Base-by-base conservation (phyloP, 2,888 invertebrate species). In the Drosophila algonquin region DNA sequence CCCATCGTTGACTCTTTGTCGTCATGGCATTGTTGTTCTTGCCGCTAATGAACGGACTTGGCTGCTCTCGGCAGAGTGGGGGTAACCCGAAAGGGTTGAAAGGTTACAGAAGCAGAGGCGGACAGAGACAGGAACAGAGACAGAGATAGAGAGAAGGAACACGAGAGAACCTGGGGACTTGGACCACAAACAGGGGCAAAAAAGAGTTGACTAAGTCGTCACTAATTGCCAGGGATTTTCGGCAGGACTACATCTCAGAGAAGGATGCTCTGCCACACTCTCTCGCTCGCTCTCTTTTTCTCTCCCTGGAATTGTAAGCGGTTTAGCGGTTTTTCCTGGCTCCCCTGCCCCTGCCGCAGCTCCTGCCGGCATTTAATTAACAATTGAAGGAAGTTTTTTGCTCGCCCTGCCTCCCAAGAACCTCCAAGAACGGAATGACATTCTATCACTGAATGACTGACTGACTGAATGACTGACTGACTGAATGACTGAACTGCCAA, bases 161-260 rank as follows among this genome's bases (percentile, higher is more conserved):
- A 32, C 30, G n/a, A 6, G 45, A 16, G 30, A 8, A 30, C 8
- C 30, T 30, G 27, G 27, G 7, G 27, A 12, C 35, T 2, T 40
- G 40, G 40, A 40, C 40, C 40, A 40, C 24, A 51, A 12, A 27
- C 54, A 63, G 80, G 79, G 57, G 54, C 64, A 59, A 82, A 76
- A 79, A 73, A 70, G 57, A 79, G 75, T 62, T 63, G 65, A 62
- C 73, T 73, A 77, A 84, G 87, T 79, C 72, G 63, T 71, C 73
- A 75, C 86, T 83, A 83, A 83, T 83, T 83, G 86, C 86, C 58
- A 54, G 70, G 79, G 77, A 55, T 69, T 82, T 77, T 70, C 63
- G 50, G 64, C 74, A 59, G 53, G 40, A 40, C 40, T 7, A n/a
- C 14, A 40, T 7, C 40, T 40, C 14, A 40, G 14, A 40, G 40